phyloP scores from a whole-genome alignment of 2,888 invertebrate species.

The Tupiocoris notatus region DNA sequence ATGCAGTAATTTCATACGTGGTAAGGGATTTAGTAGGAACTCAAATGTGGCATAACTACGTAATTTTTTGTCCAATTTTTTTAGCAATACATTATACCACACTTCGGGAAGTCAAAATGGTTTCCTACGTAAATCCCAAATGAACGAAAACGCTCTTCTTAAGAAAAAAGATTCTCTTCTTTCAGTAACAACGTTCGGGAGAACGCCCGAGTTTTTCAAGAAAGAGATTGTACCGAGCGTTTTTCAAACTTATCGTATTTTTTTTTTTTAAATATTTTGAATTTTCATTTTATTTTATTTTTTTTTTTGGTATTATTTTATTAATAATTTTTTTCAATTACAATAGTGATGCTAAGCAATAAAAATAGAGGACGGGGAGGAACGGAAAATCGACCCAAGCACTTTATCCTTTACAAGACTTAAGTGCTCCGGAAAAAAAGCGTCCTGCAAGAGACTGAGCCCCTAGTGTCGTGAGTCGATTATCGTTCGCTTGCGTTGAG shows the following conservation, averaged over 20 bases:
- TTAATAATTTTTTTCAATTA: slow-evolving; percentile 46
- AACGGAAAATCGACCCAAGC: slow-evolving; percentile 52
- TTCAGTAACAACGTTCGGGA: slow-evolving; percentile 37
- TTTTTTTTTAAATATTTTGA: slow-evolving; percentile 21
- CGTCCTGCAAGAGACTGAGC: slow-evolving; percentile 59
- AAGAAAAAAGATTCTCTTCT: slow-evolving; percentile 27
- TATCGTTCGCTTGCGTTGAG: slow-evolving; percentile 50
- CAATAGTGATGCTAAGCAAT: slow-evolving; percentile 50
- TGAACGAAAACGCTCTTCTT: slow-evolving; percentile 25
- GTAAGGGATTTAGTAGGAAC: slow-evolving; percentile 36
- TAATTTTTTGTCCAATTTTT: neutral
- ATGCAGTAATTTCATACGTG: slow-evolving; percentile 24
- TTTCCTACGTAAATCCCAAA: slow-evolving; percentile 36
- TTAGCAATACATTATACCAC: slow-evolving; percentile 16
- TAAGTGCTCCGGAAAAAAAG: slow-evolving; percentile 55
- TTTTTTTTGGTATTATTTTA: slow-evolving; percentile 37
- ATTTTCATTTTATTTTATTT: slow-evolving; percentile 38
- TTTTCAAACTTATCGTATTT: slow-evolving; percentile 37
- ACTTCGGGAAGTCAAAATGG: slow-evolving; percentile 43
- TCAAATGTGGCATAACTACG: slow-evolving; percentile 27
- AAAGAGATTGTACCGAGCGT: slow-evolving; percentile 53
- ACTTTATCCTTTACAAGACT: slow-evolving; percentile 42
- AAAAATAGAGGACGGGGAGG: slow-evolving; percentile 48
- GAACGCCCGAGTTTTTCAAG: slow-evolving; percentile 45
- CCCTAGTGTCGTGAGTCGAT: slow-evolving; percentile 58